phyloP scores from a whole-genome alignment of 2,113 vertebrate genomes.

The Pipa parva region DNA sequence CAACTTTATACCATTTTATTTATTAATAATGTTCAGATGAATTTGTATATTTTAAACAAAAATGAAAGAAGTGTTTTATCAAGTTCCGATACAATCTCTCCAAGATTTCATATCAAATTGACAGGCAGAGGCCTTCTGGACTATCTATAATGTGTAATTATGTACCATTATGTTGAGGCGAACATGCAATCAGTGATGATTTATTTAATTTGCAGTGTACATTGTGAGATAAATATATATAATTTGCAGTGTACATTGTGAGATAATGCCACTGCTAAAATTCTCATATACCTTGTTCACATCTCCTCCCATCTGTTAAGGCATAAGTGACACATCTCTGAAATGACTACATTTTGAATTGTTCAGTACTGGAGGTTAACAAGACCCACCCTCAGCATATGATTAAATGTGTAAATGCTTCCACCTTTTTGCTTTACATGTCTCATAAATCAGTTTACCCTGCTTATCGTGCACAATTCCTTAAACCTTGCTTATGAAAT shows the following conservation, averaged over 20 bases:
- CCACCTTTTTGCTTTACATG: slow-evolving; percentile 34
- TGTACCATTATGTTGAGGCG: no score
- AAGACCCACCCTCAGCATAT: slow-evolving; percentile 1
- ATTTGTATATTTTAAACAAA: no score
- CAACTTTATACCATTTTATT: no score
- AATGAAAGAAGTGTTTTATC: no score
- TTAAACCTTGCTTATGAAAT: no score
- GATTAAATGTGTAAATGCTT: slow-evolving; percentile 20
- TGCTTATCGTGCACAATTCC: slow-evolving; percentile 46
- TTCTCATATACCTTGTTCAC: slow-evolving; percentile 60
- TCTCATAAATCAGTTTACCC: slow-evolving; percentile 49
- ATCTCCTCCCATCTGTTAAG: slow-evolving; percentile 56
- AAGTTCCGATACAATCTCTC: no score
- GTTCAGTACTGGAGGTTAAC: slow-evolving; percentile 35
- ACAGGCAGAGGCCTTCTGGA: no score
- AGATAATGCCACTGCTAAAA: slow-evolving; percentile 57
- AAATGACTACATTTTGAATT: slow-evolving; percentile 39
- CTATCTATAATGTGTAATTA: no score
- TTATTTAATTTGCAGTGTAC: slow-evolving; percentile 9
- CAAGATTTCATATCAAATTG: no score
- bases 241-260: slow-evolving; percentile 54
- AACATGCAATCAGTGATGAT: slow-evolving; percentile 34
- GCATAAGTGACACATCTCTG: slow-evolving; percentile 34
- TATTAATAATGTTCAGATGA: no score
- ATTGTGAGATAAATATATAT: no score